Evolutionary conservation across 2,888 invertebrate species (phyloP), one percentile per base, ranked within the genome.

Genomic region (Arctia plantaginis): DNA sequence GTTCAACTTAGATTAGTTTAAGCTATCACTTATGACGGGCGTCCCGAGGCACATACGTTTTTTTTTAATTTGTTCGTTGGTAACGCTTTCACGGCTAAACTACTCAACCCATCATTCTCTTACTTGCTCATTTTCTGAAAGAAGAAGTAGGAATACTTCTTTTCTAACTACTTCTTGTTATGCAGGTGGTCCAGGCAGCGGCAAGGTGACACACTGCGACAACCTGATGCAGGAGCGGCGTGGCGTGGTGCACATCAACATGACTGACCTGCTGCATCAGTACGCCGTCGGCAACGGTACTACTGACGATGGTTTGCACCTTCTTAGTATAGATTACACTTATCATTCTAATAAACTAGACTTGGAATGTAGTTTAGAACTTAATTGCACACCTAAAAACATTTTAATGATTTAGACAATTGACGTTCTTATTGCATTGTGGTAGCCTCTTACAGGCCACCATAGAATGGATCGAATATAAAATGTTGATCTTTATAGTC

Each of bases 171-270:
- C 6, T 23, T n/a, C 13, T 65, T 80, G 65, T 73, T 41, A 4
- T 0, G 0, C 89, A 98, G 99, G 99, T 88, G 99, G 99, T 80
- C 99, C 99, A 82, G 99, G 99, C 86, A 99, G 99, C 94, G 99
- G 99, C 67, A 99, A 99, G 97, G 99, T 99, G 96, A 99, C 99
- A 88, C 99, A 99, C 93, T 99, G 99, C 96, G 99, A 98, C 93
- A 98, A 97, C 88, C 96, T 98, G 88, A 98, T 98, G 97, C 98
- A 98, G 94, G 98, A 98, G 94, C 97, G 98, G 84, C 97, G 97
- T 76, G 98, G 98, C 66, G 96, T 98, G 72, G 97, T 97, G 69
- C 98, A 98, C 93, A 98, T 98, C 92, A 98, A 98, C 92, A 98
- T 98, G 98, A 98, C 98, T 75, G 98, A 98, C 90, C 96, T 98